phyloP scores from a whole-genome alignment of 2,113 vertebrate genomes.

The Mixornis gularis region DNA sequence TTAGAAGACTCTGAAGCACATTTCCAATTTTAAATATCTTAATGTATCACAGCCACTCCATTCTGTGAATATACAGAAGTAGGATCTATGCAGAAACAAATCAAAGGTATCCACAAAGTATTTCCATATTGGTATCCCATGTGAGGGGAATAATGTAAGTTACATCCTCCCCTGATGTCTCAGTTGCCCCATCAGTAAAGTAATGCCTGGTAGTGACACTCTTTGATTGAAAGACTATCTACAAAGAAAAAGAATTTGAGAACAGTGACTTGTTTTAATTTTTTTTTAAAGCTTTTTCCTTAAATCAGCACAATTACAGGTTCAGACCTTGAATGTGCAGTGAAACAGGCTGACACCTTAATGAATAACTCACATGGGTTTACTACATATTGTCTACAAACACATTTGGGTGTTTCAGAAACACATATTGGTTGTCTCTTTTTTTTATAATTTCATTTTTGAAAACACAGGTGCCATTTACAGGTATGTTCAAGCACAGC shows the following conservation, averaged over 20 bases:
- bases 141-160: not conserved
- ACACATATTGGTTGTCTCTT: not conserved
- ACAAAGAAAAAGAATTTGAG: not conserved
- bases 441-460: not conserved
- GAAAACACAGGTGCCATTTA: not conserved
- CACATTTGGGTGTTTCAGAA: not conserved
- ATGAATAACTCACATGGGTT: not conserved
- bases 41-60: not conserved
- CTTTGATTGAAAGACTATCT: not conserved
- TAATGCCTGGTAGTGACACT: not conserved
- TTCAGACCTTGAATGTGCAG: not conserved
- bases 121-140: not conserved
- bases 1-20: not conserved
- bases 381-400: not conserved
- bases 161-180: not conserved
- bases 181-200: not conserved
- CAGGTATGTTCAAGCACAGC: not conserved
- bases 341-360: not conserved
- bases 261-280: not conserved
- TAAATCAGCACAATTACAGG: not conserved
- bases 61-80: not conserved
- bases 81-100: not conserved
- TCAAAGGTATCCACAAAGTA: not conserved
- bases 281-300: not conserved
- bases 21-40: not conserved